Evolutionary conservation across 2,113 vertebrate genomes (phyloP).

Genomic region (Mus musculus): GRCm39 chr9:85577001-85577500

Average conservation of each 20-base stretch:
- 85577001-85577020: no score
- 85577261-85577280: not conserved
- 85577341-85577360: not conserved
- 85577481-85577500: not conserved
- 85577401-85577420: constrained; percentile 22
- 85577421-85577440: constrained; percentile 12
- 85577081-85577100: no score
- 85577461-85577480: constrained; percentile 20
- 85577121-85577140: no score
- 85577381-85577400: not conserved
- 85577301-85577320: not conserved
- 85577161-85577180: not conserved
- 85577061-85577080: no score
- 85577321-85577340: not conserved
- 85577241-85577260: not conserved
- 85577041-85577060: no score
- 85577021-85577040: no score
- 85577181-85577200: constrained; percentile 32
- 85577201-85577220: not conserved
- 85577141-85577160: not conserved
- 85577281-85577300: not conserved
- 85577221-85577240: not conserved
- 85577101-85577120: no score
- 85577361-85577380: not conserved
- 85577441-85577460: not conserved